Evolutionary conservation across 2,888 invertebrate genomes (phyloP), one percentile per base, ranked within the genome.

Genomic region (Polymixis lichenea): DNA sequence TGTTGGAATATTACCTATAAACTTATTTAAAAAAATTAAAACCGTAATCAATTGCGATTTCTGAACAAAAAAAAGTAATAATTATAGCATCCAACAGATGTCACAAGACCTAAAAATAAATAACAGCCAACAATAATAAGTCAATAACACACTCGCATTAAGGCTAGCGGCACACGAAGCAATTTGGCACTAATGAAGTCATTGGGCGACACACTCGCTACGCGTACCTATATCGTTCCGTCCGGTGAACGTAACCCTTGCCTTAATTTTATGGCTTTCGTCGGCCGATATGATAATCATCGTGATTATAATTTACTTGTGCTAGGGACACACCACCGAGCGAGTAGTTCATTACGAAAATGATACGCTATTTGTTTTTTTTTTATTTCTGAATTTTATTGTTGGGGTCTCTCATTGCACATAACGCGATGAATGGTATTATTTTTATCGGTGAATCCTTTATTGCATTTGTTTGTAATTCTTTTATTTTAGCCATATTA

Each of bases 161-260:
- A 87, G 84, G 78, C 65, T 53, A 55, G 69, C 49, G 49, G 19
- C 62, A 72, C 71, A 87, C 81, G 76, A 78, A 75, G 85, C 90
- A 89, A 91, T 90, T 92, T 91, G 86, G 87, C 82, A 84, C 87
- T 93, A 93, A 93, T 93, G 92, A 93, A 93, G 93, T 89, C 88
- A 92, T 93, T 90, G 89, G 90, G 90, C 88, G 85, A 83, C 89
- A 86, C n/a, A 86, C 86, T 85, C 51, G 68, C 49, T 74, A 58
- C 55, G 68, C 32, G 69, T 72, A n/a, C n/a, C n/a, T n/a, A 58
- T 89, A 90, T 90, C 92, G 91, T 91, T 90, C 90, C 91, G 87
- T 90, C 90, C 90, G 89, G 82, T 91, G 91, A 85, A 78, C 90
- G 84, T 90, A 91, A 91, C 92, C 92, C 92, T 90, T 91, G 85